A percentile compares a stretch with the other conserved stretches of the same genome.
Evolutionary conservation across 2,113 vertebrate genomes (phyloP).

Genomic region (Maylandia zebra): DNA sequence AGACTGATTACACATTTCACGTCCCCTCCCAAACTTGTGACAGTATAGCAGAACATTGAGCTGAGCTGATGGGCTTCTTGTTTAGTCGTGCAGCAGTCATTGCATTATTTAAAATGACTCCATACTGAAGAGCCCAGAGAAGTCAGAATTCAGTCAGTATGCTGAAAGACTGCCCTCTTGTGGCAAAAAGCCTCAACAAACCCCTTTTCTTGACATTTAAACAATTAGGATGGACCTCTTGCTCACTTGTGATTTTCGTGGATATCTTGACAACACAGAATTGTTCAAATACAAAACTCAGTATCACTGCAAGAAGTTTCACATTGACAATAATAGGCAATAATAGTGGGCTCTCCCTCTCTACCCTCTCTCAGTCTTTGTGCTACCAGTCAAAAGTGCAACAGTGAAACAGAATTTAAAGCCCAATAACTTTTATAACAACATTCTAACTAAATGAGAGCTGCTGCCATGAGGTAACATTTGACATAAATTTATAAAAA

Average conservation of each 20-base stretch:
- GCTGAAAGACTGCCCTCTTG: slow-evolving; percentile 12
- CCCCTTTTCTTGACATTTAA: neutral
- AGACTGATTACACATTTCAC: neutral
- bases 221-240: neutral
- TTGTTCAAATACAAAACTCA: neutral
- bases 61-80: neutral
- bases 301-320: neutral
- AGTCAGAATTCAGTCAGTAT: neutral
- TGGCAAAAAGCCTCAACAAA: neutral
- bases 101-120: neutral
- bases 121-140: neutral
- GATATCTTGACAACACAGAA: neutral
- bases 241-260: neutral
- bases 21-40: neutral
- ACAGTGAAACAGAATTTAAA: neutral
- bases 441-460: neutral
- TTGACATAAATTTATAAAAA: neutral
- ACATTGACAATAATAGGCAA: neutral
- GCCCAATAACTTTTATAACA: neutral
- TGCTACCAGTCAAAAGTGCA: neutral
- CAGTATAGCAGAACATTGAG: neutral
- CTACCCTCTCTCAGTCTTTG: neutral
- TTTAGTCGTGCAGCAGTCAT: neutral
- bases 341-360: neutral
- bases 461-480: neutral